Percentiles rank a stretch among this genome's conserved stretches.
Evolutionary conservation across 2,888 invertebrate genomes (phyloP).

Genomic region (Parnassius smintheus): DNA sequence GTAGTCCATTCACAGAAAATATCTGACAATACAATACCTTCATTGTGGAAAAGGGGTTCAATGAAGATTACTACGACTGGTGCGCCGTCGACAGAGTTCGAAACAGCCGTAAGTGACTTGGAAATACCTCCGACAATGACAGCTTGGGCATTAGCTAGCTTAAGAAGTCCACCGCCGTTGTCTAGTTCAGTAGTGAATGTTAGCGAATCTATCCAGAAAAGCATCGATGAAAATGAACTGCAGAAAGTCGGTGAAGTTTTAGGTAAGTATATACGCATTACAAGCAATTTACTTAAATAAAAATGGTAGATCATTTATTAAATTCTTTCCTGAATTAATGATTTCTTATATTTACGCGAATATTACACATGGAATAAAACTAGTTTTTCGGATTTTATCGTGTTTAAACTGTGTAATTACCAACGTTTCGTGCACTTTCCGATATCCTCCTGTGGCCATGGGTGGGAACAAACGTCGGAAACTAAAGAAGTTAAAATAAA

Average conservation of each 20-base stretch:
- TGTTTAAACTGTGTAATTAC: too few relatives aligned
- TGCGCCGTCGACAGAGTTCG: constrained; percentile 47
- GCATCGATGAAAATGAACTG: constrained; percentile 65
- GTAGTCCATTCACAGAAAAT: constrained; percentile 66
- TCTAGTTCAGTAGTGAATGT: constrained; percentile 45
- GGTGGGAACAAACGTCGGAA: too few relatives aligned
- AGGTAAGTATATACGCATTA: constrained; percentile 47
- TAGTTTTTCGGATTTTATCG: too few relatives aligned
- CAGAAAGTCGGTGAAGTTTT: constrained; percentile 66
- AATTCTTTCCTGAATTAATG: background rate
- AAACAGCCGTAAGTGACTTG: constrained; percentile 52
- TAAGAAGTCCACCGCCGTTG: constrained; percentile 63
- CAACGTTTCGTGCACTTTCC: too few relatives aligned
- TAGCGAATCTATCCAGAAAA: constrained; percentile 51
- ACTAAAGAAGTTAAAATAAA: too few relatives aligned
- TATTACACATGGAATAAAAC: too few relatives aligned
- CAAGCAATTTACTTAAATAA: background rate
- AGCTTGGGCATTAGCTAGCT: constrained; percentile 76
- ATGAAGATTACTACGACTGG: constrained; percentile 63
- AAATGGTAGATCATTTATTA: background rate
- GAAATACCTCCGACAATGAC: constrained; percentile 75
- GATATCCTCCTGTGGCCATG: too few relatives aligned
- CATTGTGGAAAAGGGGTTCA: constrained; percentile 75
- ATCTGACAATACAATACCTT: constrained; percentile 72
- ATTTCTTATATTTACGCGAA: too few relatives aligned